Base-by-base conservation (phyloP, 2,888 invertebrate species). In the Anthophora plumipes region DNA sequence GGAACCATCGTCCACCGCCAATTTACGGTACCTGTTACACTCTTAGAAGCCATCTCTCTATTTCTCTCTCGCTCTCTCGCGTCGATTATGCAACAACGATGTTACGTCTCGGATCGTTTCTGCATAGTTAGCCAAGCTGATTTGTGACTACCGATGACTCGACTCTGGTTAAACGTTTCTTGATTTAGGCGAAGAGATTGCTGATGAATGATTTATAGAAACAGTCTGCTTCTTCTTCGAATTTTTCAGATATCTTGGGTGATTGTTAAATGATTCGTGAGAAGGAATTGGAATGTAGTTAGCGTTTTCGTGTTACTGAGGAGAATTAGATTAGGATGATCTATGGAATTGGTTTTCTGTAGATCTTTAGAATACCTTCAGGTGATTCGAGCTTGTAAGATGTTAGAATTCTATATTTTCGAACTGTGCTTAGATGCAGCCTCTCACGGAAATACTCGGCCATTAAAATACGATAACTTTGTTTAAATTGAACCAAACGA, bases 11-110 rank as follows among this genome's bases (percentile, higher is more conserved):
- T 67, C 48, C 48, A 48, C 39, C 54, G 46, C 46, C 75, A 80
- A 82, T 82, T 82, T 77, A 81, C 82, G 61, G 69, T 81, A 82
- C 77, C 82, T 81, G 82, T 82, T 82, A 81, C 68, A n/a, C 80
- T 50, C 46, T 60, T 25, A 48, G 14, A 48, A 60, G 55, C 60
- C 63, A 64, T 75, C 75, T 52, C 31, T 31, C 31, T 4, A n/a
- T n/a, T n/a, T n/a, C n/a, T n/a, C n/a, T n/a, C n/a, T n/a, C n/a
- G n/a, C n/a, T n/a, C n/a, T n/a, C n/a, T n/a, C n/a, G n/a, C n/a
- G n/a, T 31, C 43, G 67, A 55, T 80, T 71, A 57, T 67, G 71
- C 60, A 75, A 71, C 67, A 20, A 41, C 7, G 17, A 54, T 6
- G 17, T 17, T 4, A 22, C 41, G 39, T 37, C 25, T 25, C 12